Conservation (phyloP, 2,888 invertebrate genomes). For the Andricus curvator region DNA sequence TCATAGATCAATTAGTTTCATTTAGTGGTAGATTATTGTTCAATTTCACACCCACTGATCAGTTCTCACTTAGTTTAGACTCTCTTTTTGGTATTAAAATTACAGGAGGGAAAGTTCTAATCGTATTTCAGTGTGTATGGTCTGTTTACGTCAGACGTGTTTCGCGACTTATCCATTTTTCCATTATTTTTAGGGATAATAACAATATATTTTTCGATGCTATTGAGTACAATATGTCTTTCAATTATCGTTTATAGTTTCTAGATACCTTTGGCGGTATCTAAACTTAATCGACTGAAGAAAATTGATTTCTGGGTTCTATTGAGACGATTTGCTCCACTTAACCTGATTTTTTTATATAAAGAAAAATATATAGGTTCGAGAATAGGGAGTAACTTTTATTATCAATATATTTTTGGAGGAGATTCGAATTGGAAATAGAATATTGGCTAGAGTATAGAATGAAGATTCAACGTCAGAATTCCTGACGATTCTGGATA, state of each 20-base stretch:
- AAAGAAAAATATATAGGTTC: neutral
- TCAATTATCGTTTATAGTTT: no score
- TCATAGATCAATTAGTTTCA: neutral
- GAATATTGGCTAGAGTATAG: constrained; percentile 9
- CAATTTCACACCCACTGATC: neutral
- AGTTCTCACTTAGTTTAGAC: neutral
- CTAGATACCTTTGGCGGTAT: neutral
- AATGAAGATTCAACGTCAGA: constrained; percentile 19
- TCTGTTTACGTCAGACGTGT: neutral
- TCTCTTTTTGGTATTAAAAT: neutral
- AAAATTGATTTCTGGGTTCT: constrained; percentile 9
- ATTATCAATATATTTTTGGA: neutral
- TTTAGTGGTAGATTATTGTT: neutral
- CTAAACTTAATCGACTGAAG: neutral
- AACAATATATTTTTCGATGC: no score
- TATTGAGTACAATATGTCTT: no score
- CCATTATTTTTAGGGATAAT: no score
- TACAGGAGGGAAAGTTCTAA: neutral
- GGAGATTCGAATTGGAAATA: constrained; percentile 12
- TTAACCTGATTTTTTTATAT: constrained; percentile 18
- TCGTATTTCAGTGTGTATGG: neutral
- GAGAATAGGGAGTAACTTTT: neutral
- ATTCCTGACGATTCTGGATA: constrained; percentile 13
- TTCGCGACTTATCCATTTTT: neutral
- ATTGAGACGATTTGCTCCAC: neutral